Conservation (phyloP, 2,888 invertebrate species). For the Tetragnatha montana region DNA sequence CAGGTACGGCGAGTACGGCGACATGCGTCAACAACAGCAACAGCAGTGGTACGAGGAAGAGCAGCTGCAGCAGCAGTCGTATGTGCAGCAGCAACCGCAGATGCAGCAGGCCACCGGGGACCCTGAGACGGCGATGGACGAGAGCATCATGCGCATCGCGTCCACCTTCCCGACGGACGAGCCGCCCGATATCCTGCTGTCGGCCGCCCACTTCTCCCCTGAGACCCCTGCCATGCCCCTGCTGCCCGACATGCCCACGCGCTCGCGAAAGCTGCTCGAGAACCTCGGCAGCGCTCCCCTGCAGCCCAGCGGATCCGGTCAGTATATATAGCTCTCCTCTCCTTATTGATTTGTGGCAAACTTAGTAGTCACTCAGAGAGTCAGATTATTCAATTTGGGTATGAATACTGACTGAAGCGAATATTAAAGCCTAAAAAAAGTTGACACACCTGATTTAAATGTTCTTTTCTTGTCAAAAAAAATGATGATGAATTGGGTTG, state of each 20-base stretch:
- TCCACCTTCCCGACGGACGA: constrained; percentile 78
- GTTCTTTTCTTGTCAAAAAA: too few species aligned
- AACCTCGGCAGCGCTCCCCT: constrained; percentile 77
- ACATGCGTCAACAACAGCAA: background rate
- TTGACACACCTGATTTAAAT: too few species aligned
- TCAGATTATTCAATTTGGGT: too few species aligned
- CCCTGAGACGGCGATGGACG: constrained; percentile 76
- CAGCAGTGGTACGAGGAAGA: constrained; percentile 28
- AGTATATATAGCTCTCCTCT: too few species aligned
- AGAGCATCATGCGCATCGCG: constrained; percentile 78
- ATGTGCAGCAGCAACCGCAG: constrained; percentile 10
- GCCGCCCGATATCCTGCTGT: constrained; percentile 74
- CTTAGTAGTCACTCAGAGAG: too few species aligned
- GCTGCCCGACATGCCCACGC: constrained; percentile 79
- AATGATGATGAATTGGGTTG: too few species aligned
- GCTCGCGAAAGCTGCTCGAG: constrained; percentile 79
- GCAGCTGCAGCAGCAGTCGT: constrained; percentile 7
- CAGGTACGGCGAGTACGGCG: background rate
- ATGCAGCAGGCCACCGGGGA: constrained; percentile 18
- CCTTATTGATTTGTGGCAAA: too few species aligned
- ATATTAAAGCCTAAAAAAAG: too few species aligned
- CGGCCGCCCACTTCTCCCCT: constrained; percentile 71
- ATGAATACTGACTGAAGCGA: too few species aligned
- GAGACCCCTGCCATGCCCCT: constrained; percentile 79
- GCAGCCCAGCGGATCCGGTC: constrained; percentile 62